These are phyloP conservation scores for Eupeodes corollae DNA, from an alignment of 1,140 invertebrate species.

Conservation along the genomic window DNA sequence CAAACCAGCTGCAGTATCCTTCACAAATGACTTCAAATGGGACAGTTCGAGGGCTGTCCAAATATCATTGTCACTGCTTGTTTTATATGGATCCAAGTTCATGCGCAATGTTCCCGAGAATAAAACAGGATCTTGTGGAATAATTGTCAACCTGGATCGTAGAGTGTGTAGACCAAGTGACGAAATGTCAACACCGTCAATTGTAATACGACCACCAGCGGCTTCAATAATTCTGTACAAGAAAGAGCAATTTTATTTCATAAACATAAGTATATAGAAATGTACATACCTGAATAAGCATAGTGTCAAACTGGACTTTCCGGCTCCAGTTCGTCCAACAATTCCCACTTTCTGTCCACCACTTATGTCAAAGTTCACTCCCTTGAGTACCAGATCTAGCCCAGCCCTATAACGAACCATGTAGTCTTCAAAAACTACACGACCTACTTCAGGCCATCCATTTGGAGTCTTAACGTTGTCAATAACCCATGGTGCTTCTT, in stretches of 20 bases:
- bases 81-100: constrained; percentile 77
- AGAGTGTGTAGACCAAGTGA: constrained; percentile 81
- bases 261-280: neutral
- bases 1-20: constrained; percentile 56
- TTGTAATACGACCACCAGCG: constrained; percentile 70
- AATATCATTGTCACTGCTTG: constrained; percentile 62
- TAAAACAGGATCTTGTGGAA: constrained; percentile 68
- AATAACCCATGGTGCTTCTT: constrained; percentile 64
- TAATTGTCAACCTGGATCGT: constrained; percentile 64
- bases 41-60: constrained; percentile 74
- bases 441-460: constrained; percentile 65
- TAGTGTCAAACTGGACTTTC: constrained; percentile 74
- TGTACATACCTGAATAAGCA: constrained; percentile 52
- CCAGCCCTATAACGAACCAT: constrained; percentile 69
- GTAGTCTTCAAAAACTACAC: constrained; percentile 63
- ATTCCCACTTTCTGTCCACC: constrained; percentile 74
- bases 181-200: constrained; percentile 82
- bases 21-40: constrained; percentile 64
- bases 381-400: constrained; percentile 68
- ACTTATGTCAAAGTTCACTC: constrained; percentile 55
- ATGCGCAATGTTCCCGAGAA: constrained; percentile 73
- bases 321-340: constrained; percentile 72
- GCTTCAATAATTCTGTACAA: constrained; percentile 70
- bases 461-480: constrained; percentile 42
- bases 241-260: neutral